Evolutionary conservation across 2,113 vertebrate genomes (phyloP).

Genomic region (Ivindomyrus marchei): DNA sequence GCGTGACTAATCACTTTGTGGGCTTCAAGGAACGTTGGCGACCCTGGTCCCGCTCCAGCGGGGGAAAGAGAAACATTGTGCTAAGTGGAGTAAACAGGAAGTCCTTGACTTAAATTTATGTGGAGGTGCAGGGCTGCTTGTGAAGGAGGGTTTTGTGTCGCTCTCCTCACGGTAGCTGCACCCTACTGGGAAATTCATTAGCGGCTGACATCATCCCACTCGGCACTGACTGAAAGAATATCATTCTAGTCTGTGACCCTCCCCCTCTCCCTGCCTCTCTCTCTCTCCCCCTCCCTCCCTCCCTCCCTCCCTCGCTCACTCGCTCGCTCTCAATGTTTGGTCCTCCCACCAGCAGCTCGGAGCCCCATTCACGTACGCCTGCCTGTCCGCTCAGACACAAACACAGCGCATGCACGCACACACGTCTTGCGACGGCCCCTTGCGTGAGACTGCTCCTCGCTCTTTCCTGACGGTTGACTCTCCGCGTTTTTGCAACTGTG

Average conservation of each 20-base stretch:
- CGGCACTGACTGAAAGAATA: constrained; percentile 53
- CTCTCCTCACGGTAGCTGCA: constrained; percentile 56
- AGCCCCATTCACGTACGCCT: constrained; percentile 47
- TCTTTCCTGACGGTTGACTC: not conserved
- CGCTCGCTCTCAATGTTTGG: not conserved
- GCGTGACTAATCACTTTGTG: not conserved
- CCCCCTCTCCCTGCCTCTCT: constrained; percentile 23
- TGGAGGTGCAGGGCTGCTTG: constrained; percentile 50
- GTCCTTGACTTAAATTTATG: constrained; percentile 41
- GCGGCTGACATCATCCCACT: constrained; percentile 64
- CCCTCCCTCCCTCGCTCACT: constrained; percentile 10
- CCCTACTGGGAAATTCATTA: constrained; percentile 66
- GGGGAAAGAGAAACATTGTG: not conserved
- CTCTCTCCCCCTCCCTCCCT: constrained; percentile 14
- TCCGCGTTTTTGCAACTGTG: not conserved
- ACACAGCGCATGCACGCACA: constrained; percentile 1
- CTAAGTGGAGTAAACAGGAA: constrained; percentile 44
- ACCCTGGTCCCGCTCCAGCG: not conserved
- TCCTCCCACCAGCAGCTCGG: constrained; percentile 24
- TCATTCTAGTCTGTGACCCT: constrained; percentile 52
- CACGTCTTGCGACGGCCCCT: constrained; percentile 4
- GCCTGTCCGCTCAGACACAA: constrained; percentile 22
- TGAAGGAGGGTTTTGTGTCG: constrained; percentile 58
- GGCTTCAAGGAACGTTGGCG: not conserved
- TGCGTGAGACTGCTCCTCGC: constrained; percentile 8